These are phyloP conservation scores for Apamea epomidion DNA, from an alignment of 2,888 invertebrate species.

Conservation along the genomic window DNA sequence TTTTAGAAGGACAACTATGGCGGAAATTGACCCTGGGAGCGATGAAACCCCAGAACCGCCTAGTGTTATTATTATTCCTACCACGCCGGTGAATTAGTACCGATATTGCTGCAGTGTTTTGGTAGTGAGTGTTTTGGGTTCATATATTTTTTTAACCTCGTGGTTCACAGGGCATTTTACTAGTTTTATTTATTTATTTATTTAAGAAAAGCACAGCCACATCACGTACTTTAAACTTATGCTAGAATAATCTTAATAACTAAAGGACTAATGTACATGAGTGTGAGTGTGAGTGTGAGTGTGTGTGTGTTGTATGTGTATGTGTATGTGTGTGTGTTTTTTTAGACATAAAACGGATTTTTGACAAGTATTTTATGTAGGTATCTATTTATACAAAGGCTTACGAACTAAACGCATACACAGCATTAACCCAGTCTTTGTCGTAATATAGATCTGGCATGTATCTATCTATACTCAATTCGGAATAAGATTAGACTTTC, in stretches of 20 bases:
- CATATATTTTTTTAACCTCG: not conserved
- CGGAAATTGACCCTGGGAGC: slow-evolving; percentile 66
- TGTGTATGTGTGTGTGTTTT: no score
- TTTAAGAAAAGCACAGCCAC: no score
- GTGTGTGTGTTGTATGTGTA: no score
- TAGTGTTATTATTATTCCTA: slow-evolving; percentile 65
- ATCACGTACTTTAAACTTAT: no score
- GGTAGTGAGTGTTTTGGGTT: slow-evolving; percentile 27
- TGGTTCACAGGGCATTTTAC: no score
- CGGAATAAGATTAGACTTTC: no score
- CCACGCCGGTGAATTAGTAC: slow-evolving; percentile 63
- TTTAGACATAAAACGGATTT: not conserved
- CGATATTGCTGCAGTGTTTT: not conserved
- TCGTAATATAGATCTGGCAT: not conserved
- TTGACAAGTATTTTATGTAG: not conserved
- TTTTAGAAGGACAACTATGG: slow-evolving; percentile 71
- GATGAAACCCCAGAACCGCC: slow-evolving; percentile 62
- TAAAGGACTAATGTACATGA: no score
- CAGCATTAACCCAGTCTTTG: not conserved
- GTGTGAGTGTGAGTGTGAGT: no score
- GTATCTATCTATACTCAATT: not conserved
- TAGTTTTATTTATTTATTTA: no score
- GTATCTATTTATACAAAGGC: no score
- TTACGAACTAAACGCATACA: not conserved
- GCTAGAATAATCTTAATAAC: no score